Evolutionary conservation across 1,140 invertebrate genomes (phyloP), one percentile per base, ranked within the genome.

Genomic region (Drosophila jambulina): DNA sequence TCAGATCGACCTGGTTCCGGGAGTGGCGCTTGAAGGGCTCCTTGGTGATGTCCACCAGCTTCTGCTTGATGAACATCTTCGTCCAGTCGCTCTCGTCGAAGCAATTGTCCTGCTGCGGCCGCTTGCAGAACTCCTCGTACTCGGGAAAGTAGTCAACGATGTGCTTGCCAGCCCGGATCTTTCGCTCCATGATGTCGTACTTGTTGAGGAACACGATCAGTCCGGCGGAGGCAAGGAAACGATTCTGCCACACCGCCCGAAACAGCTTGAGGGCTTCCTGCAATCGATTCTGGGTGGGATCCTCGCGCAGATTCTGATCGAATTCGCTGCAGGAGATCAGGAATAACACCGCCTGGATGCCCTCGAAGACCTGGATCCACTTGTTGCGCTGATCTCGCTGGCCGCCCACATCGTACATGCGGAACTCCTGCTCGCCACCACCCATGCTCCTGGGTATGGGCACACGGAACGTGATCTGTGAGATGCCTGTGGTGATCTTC

Each of bases 291-390:
- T 95, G 95, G 2, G 80, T 92, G 43, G 93, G 87, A 90, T 97
- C 96, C 85, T 97, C 96, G n/a, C 96, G 85, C 19, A 97, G 90
- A 25, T 94, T 95, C 91, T 96, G 95, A 91, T 97, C 96, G 91
- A 96, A 97, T 90, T 96, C 96, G 78, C 96, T 96, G 71, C 95
- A 95, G 7, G 96, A 96, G 3, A 96, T 96, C 46, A 97, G 82
- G 91, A 97, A 97, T 81, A 97, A 94, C 49, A 97, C 95, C 2
- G 96, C 96, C 71, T 96, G 94, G 63, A 97, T 96, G 21, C 96
- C 96, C 91, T 97, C 96, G 85, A 97, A 97, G 3, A 96, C 96
- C 91, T 96, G 96, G 71, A 97, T 97, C 97, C 97, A 97, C 91
- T 97, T 97, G 79, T 96, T 96, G 27, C 97, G 93, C 91, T 97